Evolutionary conservation across 2,888 invertebrate species (phyloP).

Genomic region (Ferdinandea cuprea): DNA sequence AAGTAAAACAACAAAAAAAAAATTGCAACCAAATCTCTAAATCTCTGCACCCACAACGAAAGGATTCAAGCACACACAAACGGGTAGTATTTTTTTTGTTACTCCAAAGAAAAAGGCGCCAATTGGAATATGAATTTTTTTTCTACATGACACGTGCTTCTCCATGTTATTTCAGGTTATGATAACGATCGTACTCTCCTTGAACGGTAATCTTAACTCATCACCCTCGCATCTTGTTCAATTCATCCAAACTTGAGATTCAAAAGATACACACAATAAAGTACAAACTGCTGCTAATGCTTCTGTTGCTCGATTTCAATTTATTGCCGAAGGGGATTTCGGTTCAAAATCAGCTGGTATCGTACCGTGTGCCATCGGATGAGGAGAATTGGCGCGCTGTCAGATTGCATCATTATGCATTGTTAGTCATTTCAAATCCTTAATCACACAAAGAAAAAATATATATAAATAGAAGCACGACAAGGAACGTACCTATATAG

Average conservation of each 20-base stretch:
- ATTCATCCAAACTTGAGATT: constrained; percentile 29
- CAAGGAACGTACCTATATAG: constrained; percentile 48
- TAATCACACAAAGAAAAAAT: constrained; percentile 53
- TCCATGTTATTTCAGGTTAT: constrained; percentile 44
- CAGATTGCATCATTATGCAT: constrained; percentile 70
- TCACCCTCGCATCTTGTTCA: constrained; percentile 52
- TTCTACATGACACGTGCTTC: constrained; percentile 64
- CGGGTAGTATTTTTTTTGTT: constrained; percentile 14
- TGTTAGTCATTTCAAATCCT: constrained; percentile 69
- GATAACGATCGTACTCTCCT: constrained; percentile 24
- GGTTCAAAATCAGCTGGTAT: constrained; percentile 52
- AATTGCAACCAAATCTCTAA: constrained; percentile 52
- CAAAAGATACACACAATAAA: constrained; percentile 53
- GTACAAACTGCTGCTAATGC: constrained; percentile 69
- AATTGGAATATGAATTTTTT: constrained; percentile 42
- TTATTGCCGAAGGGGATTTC: not conserved
- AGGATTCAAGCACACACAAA: constrained; percentile 14
- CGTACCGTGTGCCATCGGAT: constrained; percentile 34
- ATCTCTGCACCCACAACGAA: constrained; percentile 57
- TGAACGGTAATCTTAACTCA: not conserved
- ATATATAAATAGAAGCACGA: constrained; percentile 63
- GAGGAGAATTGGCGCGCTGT: constrained; percentile 69
- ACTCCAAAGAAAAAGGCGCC: constrained; percentile 57
- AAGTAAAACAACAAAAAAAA: not conserved
- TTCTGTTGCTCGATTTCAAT: constrained; percentile 43